A percentile compares a stretch with the other conserved stretches of the same genome.
These are phyloP conservation scores for Rhopalosiphum maidis DNA, from an alignment of 1,140 invertebrate genomes.

Conservation along the genomic window DNA sequence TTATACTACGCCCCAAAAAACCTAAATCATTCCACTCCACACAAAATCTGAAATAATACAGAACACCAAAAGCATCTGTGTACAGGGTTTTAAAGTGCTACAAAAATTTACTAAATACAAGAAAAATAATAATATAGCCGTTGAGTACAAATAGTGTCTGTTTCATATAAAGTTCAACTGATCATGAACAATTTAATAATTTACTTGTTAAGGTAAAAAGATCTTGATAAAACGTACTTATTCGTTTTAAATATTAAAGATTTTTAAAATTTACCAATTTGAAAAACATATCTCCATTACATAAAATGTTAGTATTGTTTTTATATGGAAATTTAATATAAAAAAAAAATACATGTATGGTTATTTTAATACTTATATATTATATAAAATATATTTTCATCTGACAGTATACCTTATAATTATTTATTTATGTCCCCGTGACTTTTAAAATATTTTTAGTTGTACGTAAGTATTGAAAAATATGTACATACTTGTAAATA, in stretches of 20 bases:
- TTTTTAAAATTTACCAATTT: neutral
- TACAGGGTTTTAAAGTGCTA: neutral
- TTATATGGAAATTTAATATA: no score
- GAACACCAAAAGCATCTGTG: neutral
- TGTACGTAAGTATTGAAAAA: accelerated
- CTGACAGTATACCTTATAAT: no score
- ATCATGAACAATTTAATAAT: neutral
- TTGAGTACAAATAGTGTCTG: neutral
- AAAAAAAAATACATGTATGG: neutral
- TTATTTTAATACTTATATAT: neutral
- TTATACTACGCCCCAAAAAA: neutral
- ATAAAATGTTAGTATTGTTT: no score
- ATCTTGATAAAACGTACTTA: no score
- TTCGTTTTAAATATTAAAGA: neutral
- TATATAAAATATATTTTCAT: neutral
- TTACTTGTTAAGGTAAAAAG: neutral
- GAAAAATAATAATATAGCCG: neutral
- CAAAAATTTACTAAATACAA: neutral
- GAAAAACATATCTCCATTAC: neutral
- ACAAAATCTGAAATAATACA: neutral
- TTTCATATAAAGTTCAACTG: neutral
- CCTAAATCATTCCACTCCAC: neutral
- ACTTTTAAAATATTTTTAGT: neutral
- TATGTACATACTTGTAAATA: neutral
- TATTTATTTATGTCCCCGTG: no score